Conservation (phyloP, 30 jellyfish, hydroid and myxozoan genomes). For the Pseudorhiza aurosa region DNA sequence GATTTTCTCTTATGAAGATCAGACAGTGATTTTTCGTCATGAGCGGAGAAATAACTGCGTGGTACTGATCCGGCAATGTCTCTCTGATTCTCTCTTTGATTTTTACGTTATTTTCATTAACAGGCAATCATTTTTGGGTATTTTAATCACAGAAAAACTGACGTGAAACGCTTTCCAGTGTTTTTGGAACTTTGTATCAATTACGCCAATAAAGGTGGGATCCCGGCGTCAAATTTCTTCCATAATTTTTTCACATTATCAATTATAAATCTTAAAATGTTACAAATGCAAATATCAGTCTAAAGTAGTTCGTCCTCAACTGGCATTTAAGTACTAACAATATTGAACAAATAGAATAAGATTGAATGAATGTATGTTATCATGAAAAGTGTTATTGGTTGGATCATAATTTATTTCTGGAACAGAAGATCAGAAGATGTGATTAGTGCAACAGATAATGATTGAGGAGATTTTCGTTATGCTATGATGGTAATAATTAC, state of each 20-base stretch:
- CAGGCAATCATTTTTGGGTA: conserved; percentile 67
- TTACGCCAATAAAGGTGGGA: conserved; percentile 41
- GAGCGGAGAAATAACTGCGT: no score
- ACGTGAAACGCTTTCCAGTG: conserved; percentile 7
- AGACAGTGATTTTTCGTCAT: no score
- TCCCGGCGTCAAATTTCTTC: no score
- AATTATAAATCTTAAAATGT: no score
- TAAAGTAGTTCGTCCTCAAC: neutral
- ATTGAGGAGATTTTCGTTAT: no score
- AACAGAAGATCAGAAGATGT: neutral
- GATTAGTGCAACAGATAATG: no score
- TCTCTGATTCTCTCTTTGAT: no score
- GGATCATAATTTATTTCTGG: neutral
- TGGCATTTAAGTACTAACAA: neutral
- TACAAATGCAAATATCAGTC: no score
- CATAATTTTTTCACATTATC: no score
- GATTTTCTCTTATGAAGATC: no score
- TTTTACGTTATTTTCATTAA: neutral
- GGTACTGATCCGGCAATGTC: no score
- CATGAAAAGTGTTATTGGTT: neutral
- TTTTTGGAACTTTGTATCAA: conserved; percentile 49
- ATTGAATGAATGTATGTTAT: neutral
- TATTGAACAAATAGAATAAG: no score
- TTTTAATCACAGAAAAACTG: conserved; percentile 9
- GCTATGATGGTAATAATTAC: neutral